Conservation (phyloP, 2,113 vertebrate species). For the Theropithecus gelada region DNA sequence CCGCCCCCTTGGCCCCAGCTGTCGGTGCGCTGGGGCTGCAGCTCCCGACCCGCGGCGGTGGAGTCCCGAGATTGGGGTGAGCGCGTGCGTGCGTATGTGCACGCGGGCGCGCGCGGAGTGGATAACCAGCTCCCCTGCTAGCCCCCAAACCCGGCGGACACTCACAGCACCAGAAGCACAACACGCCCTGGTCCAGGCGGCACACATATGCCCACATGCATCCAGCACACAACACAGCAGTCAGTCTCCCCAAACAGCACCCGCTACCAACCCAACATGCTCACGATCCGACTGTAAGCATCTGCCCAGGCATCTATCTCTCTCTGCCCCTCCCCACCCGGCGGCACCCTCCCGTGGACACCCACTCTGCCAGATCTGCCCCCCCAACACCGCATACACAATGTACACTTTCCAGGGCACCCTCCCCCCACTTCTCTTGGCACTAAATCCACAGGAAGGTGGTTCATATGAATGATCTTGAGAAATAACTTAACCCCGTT, state of each 20-base stretch:
- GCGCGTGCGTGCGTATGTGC: slow-evolving; percentile 46
- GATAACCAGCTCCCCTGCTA: background rate
- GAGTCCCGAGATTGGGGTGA: slow-evolving; percentile 40
- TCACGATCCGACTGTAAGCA: background rate
- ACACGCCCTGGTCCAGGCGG: background rate
- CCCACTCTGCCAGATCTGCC: background rate
- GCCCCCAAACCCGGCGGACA: background rate
- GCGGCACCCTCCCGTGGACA: background rate
- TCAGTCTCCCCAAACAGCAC: background rate
- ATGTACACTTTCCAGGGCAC: slow-evolving; percentile 36
- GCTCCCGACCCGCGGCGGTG: background rate
- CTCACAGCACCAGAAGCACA: background rate
- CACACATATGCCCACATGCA: slow-evolving; percentile 34
- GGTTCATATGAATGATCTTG: background rate
- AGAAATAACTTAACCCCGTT: slow-evolving; percentile 55
- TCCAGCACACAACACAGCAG: background rate
- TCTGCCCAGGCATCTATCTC: background rate
- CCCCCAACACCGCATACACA: slow-evolving; percentile 23
- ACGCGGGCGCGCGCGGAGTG: background rate
- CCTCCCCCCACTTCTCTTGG: slow-evolving; percentile 33
- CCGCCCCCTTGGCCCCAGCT: background rate
- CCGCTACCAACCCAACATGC: background rate
- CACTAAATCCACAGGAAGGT: slow-evolving; percentile 16
- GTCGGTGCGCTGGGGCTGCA: background rate
- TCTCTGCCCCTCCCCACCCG: background rate